Evolutionary conservation across 2,113 vertebrate species (phyloP).

Genomic region (Erythrocebus patas): DNA sequence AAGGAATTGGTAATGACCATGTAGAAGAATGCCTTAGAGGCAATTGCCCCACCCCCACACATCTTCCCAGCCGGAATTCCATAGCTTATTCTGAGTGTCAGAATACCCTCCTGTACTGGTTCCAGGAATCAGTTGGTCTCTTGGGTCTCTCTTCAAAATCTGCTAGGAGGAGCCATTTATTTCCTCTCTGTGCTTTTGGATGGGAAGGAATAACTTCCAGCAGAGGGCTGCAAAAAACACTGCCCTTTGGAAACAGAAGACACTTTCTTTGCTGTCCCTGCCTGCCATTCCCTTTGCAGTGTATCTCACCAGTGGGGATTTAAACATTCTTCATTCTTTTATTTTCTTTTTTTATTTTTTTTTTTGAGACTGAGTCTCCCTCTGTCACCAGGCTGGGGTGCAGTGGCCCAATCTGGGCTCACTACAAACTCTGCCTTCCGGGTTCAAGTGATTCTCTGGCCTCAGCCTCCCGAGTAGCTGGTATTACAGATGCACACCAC

Average conservation of each 20-base stretch:
- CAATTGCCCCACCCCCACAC: neutral
- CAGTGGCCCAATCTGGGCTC: too few species aligned
- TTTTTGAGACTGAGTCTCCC: too few species aligned
- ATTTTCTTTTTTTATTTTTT: too few species aligned
- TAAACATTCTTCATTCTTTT: neutral
- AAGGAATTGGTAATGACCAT: neutral
- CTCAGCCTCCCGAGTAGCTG: too few species aligned
- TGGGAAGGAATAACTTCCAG: neutral
- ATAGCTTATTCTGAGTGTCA: neutral
- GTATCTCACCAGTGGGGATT: neutral
- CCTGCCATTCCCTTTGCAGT: neutral
- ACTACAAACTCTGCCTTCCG: too few species aligned
- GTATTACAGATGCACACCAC: too few species aligned
- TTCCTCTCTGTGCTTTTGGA: neutral
- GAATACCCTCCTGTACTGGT: neutral
- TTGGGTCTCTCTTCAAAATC: neutral
- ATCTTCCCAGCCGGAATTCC: neutral
- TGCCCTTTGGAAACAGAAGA: conserved; percentile 5
- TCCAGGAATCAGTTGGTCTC: neutral
- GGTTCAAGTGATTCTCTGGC: too few species aligned
- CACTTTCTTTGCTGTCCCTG: neutral
- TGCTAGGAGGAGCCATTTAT: neutral
- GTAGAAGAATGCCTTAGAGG: neutral
- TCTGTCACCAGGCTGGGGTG: too few species aligned
- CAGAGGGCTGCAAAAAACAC: neutral